phyloP scores from a whole-genome alignment of 2,113 vertebrate species.

The Anguilla japonica region DNA sequence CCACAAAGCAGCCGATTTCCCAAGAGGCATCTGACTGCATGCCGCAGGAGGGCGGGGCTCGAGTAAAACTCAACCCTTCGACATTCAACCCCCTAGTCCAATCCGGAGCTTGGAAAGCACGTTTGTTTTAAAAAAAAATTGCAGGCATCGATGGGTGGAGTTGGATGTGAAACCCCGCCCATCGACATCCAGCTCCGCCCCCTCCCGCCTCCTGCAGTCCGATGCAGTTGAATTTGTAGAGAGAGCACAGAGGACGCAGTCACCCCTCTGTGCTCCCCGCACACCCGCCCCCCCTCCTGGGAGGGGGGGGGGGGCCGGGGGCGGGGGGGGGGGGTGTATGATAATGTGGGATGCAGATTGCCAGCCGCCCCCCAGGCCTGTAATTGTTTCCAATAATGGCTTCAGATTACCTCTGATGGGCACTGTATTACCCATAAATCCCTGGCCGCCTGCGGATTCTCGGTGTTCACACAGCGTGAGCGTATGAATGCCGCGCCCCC shows the following conservation, averaged over 20 bases:
- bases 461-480: not conserved
- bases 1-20: not conserved
- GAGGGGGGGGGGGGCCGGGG: not conserved
- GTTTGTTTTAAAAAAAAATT: too few relatives aligned
- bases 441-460: not conserved
- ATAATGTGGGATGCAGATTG: slow-evolving; percentile 31
- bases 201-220: not conserved
- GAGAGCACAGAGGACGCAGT: not conserved
- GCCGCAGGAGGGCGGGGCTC: too few relatives aligned
- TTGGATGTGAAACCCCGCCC: too few relatives aligned
- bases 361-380: slow-evolving; percentile 24
- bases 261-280: not conserved
- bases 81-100: too few relatives aligned
- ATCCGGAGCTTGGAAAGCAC: too few relatives aligned
- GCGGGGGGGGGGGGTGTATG: not conserved
- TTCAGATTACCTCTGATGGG: slow-evolving; percentile 31
- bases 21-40: not conserved
- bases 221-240: too few relatives aligned
- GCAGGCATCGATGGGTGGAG: too few relatives aligned
- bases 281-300: not conserved
- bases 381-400: slow-evolving; percentile 37
- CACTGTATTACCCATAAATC: slow-evolving; percentile 25
- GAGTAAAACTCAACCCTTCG: too few relatives aligned
- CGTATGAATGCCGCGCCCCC: not conserved
- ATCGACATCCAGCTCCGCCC: too few relatives aligned